phyloP scores from a whole-genome alignment of 2,888 invertebrate species.

The Chalcosyrphus nemorum region DNA sequence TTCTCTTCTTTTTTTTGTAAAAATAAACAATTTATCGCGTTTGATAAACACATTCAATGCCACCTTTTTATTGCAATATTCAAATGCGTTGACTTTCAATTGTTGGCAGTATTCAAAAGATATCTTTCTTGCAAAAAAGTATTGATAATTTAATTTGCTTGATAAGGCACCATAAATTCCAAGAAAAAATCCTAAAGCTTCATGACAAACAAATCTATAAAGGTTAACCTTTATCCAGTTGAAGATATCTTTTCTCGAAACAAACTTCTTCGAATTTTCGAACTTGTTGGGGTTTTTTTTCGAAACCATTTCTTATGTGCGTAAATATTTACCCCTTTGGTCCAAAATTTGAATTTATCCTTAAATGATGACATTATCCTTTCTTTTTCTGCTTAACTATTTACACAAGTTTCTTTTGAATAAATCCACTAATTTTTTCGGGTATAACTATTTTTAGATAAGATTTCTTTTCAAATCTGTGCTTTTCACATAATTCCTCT shows the following conservation, averaged over 20 bases:
- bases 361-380: slow-evolving; percentile 80
- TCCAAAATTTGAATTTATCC: slow-evolving; percentile 82
- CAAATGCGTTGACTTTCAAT: background rate
- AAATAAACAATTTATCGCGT: too few species aligned
- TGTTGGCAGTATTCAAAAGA: background rate
- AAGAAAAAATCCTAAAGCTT: background rate
- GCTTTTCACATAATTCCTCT: slow-evolving; percentile 17
- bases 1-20: too few species aligned
- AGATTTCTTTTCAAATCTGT: slow-evolving; percentile 3
- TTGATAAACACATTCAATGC: too few species aligned
- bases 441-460: background rate
- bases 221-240: too few species aligned
- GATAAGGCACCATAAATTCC: background rate
- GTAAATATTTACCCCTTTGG: slow-evolving; percentile 78
- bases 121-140: background rate
- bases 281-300: background rate
- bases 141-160: background rate
- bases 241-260: too few species aligned
- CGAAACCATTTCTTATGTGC: background rate
- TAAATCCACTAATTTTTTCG: background rate
- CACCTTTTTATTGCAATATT: background rate
- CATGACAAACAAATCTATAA: too few species aligned
- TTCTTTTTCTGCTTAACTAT: background rate
- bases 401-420: background rate
- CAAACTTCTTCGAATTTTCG: background rate